These are phyloP conservation scores for Epinotia brunnichana DNA, from an alignment of 2,888 invertebrate species.

Conservation along the genomic window DNA sequence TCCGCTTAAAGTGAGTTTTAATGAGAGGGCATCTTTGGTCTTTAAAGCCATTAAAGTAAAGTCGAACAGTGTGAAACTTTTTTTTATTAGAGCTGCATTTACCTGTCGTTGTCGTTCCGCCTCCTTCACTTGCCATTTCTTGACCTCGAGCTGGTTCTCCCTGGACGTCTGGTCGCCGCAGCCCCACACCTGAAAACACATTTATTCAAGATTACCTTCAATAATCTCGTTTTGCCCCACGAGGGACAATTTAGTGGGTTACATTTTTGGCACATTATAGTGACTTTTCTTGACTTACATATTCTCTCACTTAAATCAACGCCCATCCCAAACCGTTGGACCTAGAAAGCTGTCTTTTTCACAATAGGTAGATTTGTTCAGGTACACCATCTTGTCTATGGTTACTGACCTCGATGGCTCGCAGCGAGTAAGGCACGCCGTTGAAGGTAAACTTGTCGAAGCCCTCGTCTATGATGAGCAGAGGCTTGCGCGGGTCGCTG, in stretches of 20 bases:
- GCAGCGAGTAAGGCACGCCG: slow-evolving; percentile 86
- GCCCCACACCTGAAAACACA: slow-evolving; percentile 88
- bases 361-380: too few species aligned
- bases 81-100: neutral
- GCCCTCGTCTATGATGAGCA: slow-evolving; percentile 88
- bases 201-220: neutral
- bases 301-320: too few species aligned
- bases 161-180: slow-evolving; percentile 91
- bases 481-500: slow-evolving; percentile 89
- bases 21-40: too few species aligned
- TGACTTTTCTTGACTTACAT: too few species aligned
- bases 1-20: too few species aligned
- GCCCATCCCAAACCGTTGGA: too few species aligned
- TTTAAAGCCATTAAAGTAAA: too few species aligned
- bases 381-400: too few species aligned
- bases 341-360: too few species aligned
- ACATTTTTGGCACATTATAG: too few species aligned
- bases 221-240: neutral
- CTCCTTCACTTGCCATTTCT: slow-evolving; percentile 95
- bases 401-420: slow-evolving; percentile 84
- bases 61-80: too few species aligned
- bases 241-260: neutral
- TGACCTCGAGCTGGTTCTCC: slow-evolving; percentile 93
- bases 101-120: slow-evolving; percentile 90
- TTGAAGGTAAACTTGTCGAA: slow-evolving; percentile 88